phyloP scores from a whole-genome alignment of 2,113 vertebrate species.

The Taxidea taxus region DNA sequence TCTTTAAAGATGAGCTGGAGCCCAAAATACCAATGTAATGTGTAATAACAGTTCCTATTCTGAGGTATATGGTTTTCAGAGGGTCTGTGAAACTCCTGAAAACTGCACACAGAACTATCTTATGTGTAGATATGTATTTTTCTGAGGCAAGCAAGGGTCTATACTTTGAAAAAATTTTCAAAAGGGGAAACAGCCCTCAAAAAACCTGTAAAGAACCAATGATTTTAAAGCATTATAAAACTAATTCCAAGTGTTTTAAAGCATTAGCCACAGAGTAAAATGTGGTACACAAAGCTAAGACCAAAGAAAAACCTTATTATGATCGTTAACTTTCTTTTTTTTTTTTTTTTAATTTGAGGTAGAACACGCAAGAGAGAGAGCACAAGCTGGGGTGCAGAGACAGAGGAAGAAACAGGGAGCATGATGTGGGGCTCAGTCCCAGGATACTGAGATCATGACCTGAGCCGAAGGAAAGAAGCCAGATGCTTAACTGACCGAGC shows the following conservation, averaged over 20 bases:
- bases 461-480: neutral
- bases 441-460: neutral
- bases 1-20: neutral
- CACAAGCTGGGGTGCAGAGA: neutral
- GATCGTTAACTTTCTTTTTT: neutral
- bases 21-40: neutral
- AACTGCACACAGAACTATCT: neutral
- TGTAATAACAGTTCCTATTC: neutral
- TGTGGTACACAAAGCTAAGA: neutral
- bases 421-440: neutral
- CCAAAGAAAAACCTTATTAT: neutral
- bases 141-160: neutral
- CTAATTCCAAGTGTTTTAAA: neutral
- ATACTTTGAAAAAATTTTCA: constrained; percentile 21
- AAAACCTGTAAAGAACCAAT: neutral
- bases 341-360: neutral
- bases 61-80: neutral
- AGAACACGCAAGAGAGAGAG: neutral
- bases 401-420: neutral
- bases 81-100: neutral
- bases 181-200: neutral
- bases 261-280: neutral
- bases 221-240: constrained; percentile 17
- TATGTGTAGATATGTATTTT: neutral
- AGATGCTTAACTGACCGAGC: neutral